Base-by-base conservation (phyloP, 2,888 invertebrate genomes). In the Dolichomitus sp. region DNA sequence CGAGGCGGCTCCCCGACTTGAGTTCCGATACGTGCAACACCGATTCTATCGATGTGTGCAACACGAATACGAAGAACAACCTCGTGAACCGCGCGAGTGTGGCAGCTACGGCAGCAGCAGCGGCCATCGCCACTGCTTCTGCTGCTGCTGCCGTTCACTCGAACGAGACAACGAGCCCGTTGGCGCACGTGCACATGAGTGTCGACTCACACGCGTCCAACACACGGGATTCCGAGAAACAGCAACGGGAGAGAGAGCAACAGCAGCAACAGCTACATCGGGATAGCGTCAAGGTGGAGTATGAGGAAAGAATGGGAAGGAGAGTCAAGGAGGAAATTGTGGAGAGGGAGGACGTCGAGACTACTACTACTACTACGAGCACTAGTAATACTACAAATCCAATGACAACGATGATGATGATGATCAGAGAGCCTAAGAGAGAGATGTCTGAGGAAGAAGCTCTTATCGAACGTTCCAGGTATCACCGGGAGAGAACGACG, bases 101-200 rank as follows among this genome's bases (percentile, higher is more conserved):
- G 78, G 75, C 76, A 80, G 84, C 79, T 84, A 86, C 83, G 75
- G 42, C 84, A 66, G 84, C 81, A 80, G 61, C 79, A 45, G 57
- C 72, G 66, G 82, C 81, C 37, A 74, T 72, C 84, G 80, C 80
- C 80, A 87, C 84, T 73, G 70, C 86, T 9, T 76, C 69, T 77
- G 86, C 83, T 69, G 66, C 87, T 11, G 75, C 66, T 83, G 86
- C 88, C 89, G 87, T 87, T 91, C 90, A 88, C 87, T 88, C 88
- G 80, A 77, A 77, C 59, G 87, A 87, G 81, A 86, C 85, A 72
- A 65, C 86, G 72, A 90, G 88, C 76, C 88, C 88, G 66, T 86
- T 84, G 75, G 52, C 81, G 85, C 89, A 88, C 83, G 87, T 84
- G 86, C 88, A 89, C 81, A 84, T 73, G 59, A 86, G 82, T 80